Percentiles rank a stretch among this genome's conserved stretches.
phyloP scores from a whole-genome alignment of 2,797 vertebrate genomes.

The Etheostoma nigrum region DNA sequence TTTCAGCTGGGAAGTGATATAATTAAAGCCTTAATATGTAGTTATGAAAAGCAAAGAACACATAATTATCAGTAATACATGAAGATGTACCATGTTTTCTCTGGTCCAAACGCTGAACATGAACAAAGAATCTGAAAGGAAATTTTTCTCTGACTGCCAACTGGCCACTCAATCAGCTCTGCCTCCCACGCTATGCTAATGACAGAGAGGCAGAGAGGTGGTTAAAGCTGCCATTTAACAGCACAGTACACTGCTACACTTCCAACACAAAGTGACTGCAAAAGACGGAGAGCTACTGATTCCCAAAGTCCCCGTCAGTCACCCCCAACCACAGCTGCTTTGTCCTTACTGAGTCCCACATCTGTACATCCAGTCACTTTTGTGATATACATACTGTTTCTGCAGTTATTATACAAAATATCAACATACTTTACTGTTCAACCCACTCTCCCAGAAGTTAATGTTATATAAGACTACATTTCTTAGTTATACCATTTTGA shows the following conservation, averaged over 20 bases:
- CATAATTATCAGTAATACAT: slow-evolving; percentile 1
- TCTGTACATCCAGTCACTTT: neutral
- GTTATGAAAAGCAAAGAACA: slow-evolving; percentile 10
- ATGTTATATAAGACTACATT: no score
- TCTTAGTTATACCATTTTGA: neutral
- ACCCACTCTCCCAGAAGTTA: neutral
- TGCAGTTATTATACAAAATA: no score
- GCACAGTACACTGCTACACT: slow-evolving; percentile 52
- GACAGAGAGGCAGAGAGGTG: slow-evolving; percentile 74
- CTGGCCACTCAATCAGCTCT: slow-evolving; percentile 78
- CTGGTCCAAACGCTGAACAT: slow-evolving; percentile 42
- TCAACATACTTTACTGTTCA: neutral
- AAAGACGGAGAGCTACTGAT: slow-evolving; percentile 40
- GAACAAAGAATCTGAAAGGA: slow-evolving; percentile 67
- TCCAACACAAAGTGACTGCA: slow-evolving; percentile 39
- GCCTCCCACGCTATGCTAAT: slow-evolving; percentile 82
- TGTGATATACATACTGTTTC: neutral
- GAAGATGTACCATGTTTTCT: neutral
- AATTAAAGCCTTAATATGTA: slow-evolving; percentile 11
- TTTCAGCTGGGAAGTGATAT: neutral
- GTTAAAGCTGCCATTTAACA: slow-evolving; percentile 68
- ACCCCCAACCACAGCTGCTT: neutral
- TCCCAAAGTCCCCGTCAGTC: slow-evolving; percentile 20
- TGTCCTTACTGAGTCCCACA: neutral
- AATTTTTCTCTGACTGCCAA: slow-evolving; percentile 68